phyloP scores from a whole-genome alignment of 2,888 invertebrate species.

The Callosobruchus maculatus region DNA sequence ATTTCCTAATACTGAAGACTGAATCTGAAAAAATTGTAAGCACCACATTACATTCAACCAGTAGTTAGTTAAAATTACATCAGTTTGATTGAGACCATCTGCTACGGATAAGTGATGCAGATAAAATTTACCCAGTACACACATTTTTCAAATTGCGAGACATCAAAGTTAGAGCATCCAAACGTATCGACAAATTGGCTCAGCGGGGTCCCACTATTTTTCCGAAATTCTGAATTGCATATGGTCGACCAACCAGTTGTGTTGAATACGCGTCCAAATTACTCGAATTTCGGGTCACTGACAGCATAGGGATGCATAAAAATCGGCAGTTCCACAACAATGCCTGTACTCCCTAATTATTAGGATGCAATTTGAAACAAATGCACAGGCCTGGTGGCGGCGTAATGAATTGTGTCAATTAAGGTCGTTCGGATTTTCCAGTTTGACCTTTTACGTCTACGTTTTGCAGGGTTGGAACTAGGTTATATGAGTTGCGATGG shows the following conservation, averaged over 20 bases:
- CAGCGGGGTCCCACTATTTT: not conserved
- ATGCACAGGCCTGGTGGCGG: not conserved
- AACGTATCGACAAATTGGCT: not conserved
- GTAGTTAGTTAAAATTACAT: no score
- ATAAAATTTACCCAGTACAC: not conserved
- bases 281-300: not conserved
- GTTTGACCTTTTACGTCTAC: not conserved
- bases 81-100: no score
- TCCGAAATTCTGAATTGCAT: not conserved
- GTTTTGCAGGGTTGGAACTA: not conserved
- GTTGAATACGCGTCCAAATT: not conserved
- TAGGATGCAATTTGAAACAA: not conserved
- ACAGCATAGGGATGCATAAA: not conserved
- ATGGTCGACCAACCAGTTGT: not conserved
- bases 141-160: not conserved
- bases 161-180: not conserved
- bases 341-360: not conserved
- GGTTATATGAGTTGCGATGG: no score
- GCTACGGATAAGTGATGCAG: no score
- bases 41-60: no score
- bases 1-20: no score
- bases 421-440: not conserved
- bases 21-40: no score
- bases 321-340: not conserved
- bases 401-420: not conserved